Evolutionary conservation across 1,140 invertebrate species (phyloP), one percentile per base, ranked within the genome.

Genomic region (Eueides isabella): DNA sequence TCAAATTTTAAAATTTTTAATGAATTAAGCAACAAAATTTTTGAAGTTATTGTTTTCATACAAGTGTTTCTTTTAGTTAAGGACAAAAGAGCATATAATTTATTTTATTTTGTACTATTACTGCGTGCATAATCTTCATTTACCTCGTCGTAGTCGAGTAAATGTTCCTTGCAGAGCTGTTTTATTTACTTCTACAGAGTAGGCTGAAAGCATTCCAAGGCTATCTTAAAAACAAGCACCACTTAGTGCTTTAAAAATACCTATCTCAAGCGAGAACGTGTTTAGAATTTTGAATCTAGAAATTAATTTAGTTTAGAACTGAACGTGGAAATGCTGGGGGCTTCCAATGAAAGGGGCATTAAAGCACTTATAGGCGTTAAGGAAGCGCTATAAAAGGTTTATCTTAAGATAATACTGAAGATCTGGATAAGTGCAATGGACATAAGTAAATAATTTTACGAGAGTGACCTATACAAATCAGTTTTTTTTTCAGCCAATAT

Each of bases 231-330:
- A 65, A 72, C 64, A 68, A 71, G 66, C 67, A 64, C 65, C 75
- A 76, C 55, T 76, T 72, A 76, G 71, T 35, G 70, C 48, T 76
- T 72, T 72, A 68, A 76, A 76, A 76, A 76, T 76, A 76, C 33
- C 48, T 66, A 70, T 48, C 64, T 65, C 31, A 62, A 31, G 75
- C 31, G 61, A 61, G 41, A 68, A 76, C 75, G 75, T 76, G 75
- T 65, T 72, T 26, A 55, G 75, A 72, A 76, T 76, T 69, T 72
- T 62, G 65, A 69, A 26, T 69, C 63, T 26, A 61, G 70, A 65
- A 76, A 76, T 76, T 76, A 76, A 76, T 76, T 76, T 66, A 72
- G 44, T 67, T 66, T 62, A 19, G 30, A 61, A 65, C 26, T 48
- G 75, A 72, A 69, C 66, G 71, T 72, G 62, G 70, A 69, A 72